phyloP scores from a whole-genome alignment of 2,888 invertebrate genomes.

The Tiphia femorata region DNA sequence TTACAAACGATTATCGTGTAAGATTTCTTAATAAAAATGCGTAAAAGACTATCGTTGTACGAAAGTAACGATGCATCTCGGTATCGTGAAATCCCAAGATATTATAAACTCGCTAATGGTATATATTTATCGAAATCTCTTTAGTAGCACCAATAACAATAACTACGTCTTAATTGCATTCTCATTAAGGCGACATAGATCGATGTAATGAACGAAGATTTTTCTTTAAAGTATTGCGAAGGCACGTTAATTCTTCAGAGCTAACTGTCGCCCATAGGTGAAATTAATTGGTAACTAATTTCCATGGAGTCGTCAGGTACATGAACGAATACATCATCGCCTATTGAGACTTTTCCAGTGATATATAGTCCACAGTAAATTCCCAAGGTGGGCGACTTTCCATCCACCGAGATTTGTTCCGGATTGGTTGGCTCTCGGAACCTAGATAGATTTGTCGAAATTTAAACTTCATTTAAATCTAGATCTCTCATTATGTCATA shows the following conservation, averaged over 20 bases:
- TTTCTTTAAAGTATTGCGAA: no score
- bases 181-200: background rate
- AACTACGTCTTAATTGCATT: background rate
- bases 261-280: background rate
- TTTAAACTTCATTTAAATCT: background rate
- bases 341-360: constrained; percentile 69
- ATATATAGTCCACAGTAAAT: constrained; percentile 70
- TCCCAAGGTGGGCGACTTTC: constrained; percentile 70
- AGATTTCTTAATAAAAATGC: no score
- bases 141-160: no score
- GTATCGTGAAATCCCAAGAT: no score
- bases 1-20: no score
- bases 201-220: background rate
- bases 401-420: constrained; percentile 50
- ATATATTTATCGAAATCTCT: no score
- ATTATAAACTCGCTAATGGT: no score
- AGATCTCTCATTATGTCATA: background rate
- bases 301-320: background rate
- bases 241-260: background rate
- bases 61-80: no score
- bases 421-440: constrained; percentile 47
- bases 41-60: no score
- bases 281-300: background rate
- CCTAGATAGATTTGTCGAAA: constrained; percentile 26
- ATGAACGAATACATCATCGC: constrained; percentile 70